A percentile compares a stretch with the other conserved stretches of the same genome.
phyloP scores from a whole-genome alignment of 2,888 invertebrate genomes.

The Strigamia maritima region DNA sequence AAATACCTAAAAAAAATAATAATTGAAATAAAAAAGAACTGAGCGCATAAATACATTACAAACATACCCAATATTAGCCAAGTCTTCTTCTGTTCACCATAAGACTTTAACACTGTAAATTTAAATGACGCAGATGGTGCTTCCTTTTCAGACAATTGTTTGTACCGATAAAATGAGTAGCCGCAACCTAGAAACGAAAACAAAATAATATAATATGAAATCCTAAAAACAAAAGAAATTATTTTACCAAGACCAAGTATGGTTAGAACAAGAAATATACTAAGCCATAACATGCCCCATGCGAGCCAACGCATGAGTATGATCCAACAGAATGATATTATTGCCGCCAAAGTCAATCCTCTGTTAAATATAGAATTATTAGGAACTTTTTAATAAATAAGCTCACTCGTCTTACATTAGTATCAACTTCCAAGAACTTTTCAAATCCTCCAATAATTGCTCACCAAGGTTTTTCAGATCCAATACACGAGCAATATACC shows the following conservation, averaged over 20 bases:
- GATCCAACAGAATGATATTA: slow-evolving; percentile 13
- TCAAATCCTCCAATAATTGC: slow-evolving; percentile 9
- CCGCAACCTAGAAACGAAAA: neutral
- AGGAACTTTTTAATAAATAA: neutral
- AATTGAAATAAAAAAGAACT: too few relatives aligned
- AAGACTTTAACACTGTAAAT: neutral
- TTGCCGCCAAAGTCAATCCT: neutral
- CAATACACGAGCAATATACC: neutral
- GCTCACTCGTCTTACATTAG: neutral
- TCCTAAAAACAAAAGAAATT: neutral
- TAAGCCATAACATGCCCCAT: slow-evolving; percentile 16
- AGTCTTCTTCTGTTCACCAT: neutral
- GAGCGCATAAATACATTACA: neutral
- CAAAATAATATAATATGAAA: neutral
- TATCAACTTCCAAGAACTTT: neutral
- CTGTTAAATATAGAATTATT: neutral
- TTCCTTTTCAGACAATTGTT: neutral
- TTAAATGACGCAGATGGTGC: neutral
- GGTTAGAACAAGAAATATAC: slow-evolving; percentile 4
- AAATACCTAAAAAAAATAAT: neutral
- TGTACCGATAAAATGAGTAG: slow-evolving; percentile 8
- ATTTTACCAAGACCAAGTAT: slow-evolving; percentile 17
- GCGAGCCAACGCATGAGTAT: slow-evolving; percentile 26
- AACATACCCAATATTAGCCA: slow-evolving; percentile 12
- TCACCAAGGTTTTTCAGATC: slow-evolving; percentile 28